These are phyloP conservation scores for Eriosoma lanigerum DNA, from an alignment of 1,140 invertebrate genomes.

Conservation along the genomic window DNA sequence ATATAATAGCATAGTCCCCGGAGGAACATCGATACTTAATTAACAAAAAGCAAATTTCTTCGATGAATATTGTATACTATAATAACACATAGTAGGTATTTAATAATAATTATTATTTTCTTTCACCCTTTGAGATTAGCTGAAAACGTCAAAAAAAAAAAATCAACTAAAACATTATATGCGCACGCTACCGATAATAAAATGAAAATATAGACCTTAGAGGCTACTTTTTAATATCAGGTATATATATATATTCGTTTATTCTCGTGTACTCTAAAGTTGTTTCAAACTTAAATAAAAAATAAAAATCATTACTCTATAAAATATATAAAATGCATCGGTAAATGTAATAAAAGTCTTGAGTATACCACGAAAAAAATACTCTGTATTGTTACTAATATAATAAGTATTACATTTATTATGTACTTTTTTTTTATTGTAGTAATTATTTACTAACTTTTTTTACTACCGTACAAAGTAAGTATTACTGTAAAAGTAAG, in stretches of 20 bases:
- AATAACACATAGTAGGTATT: not conserved
- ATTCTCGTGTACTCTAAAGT: not conserved
- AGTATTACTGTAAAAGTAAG: no score
- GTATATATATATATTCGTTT: not conserved
- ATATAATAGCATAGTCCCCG: not conserved
- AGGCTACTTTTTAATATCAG: not conserved
- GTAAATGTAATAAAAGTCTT: slow-evolving; percentile 24
- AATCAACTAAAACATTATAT: not conserved
- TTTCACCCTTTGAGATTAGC: not conserved
- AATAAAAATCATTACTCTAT: slow-evolving; percentile 23
- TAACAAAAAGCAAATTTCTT: not conserved
- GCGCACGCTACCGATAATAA: not conserved
- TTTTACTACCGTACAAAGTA: not conserved
- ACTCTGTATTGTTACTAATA: slow-evolving; percentile 1
- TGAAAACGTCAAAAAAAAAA: not conserved
- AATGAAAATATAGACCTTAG: not conserved
- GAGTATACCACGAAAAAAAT: not conserved
- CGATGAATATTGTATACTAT: not conserved
- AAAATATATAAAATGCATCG: slow-evolving; percentile 19
- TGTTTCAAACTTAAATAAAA: slow-evolving; percentile 31
- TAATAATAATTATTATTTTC: not conserved
- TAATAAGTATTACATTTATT: not conserved
- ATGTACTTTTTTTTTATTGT: not conserved
- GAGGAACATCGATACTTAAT: not conserved
- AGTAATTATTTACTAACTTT: not conserved